A percentile compares a stretch with the other conserved stretches of the same genome.
These are phyloP conservation scores for Andricus grossulariae DNA, from an alignment of 1,140 invertebrate species.

Conservation along the genomic window DNA sequence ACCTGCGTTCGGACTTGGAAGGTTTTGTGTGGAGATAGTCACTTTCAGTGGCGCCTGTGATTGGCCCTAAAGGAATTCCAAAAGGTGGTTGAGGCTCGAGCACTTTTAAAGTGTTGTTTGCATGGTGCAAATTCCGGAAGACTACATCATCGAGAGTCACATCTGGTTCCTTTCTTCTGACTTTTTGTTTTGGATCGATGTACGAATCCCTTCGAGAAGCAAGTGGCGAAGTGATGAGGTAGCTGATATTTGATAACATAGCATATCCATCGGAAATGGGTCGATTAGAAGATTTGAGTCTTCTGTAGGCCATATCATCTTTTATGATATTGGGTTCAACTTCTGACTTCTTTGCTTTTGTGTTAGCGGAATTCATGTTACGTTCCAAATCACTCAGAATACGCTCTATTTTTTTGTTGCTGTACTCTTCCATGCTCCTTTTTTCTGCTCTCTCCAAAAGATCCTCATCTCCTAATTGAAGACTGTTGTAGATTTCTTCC, in stretches of 20 bases:
- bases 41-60: conserved; percentile 83
- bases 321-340: conserved; percentile 79
- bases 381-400: background rate
- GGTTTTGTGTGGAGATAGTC: conserved; percentile 90
- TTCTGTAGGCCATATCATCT: conserved; percentile 89
- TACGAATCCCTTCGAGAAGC: conserved; percentile 57
- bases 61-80: conserved; percentile 90
- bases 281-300: conserved; percentile 79
- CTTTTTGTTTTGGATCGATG: conserved; percentile 27
- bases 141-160: conserved; percentile 89
- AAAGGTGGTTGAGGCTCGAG: conserved; percentile 90
- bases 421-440: conserved; percentile 78
- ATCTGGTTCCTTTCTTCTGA: conserved; percentile 81
- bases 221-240: conserved; percentile 84
- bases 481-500: conserved; percentile 91
- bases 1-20: conserved; percentile 74
- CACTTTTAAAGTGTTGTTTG: conserved; percentile 82
- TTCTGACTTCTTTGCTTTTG: conserved; percentile 40
- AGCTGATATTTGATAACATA: conserved; percentile 81
- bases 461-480: conserved; percentile 88
- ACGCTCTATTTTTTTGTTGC: conserved; percentile 41
- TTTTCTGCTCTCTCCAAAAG: conserved; percentile 86
- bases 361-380: background rate
- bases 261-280: conserved; percentile 77
- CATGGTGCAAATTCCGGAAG: conserved; percentile 86